These are phyloP conservation scores for Hippocampus zosterae DNA, from an alignment of 2,113 vertebrate genomes.

Conservation along the genomic window DNA sequence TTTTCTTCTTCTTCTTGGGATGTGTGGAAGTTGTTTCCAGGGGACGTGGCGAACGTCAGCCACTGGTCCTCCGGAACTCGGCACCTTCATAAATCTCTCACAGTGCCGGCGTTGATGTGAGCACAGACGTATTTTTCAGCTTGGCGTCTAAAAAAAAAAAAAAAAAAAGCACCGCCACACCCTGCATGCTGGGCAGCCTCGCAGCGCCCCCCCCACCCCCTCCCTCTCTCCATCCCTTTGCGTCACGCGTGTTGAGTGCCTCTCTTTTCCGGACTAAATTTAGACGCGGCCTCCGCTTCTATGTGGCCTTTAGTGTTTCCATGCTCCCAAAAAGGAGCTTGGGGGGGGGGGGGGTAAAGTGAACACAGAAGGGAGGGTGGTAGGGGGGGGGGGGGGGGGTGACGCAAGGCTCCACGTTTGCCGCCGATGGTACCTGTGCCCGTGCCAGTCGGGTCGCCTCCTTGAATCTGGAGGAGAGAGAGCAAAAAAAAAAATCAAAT, in stretches of 20 bases:
- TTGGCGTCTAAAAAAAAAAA: slow-evolving; percentile 14
- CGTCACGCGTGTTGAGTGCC: slow-evolving; percentile 9
- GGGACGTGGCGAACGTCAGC: slow-evolving; percentile 23
- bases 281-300: slow-evolving; percentile 43
- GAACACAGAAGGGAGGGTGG: slow-evolving; percentile 12
- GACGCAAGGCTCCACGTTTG: slow-evolving; percentile 32
- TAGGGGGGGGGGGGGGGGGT: slow-evolving; percentile 32
- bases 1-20: slow-evolving; percentile 3
- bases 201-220: slow-evolving; percentile 5
- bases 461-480: slow-evolving; percentile 81
- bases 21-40: slow-evolving; percentile 13
- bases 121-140: slow-evolving; percentile 32
- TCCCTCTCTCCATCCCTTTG: neutral
- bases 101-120: neutral
- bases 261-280: slow-evolving; percentile 29
- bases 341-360: slow-evolving; percentile 39
- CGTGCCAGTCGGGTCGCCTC: slow-evolving; percentile 93
- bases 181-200: slow-evolving; percentile 12
- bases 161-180: slow-evolving; percentile 13
- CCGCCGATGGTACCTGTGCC: slow-evolving; percentile 81
- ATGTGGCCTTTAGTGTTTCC: slow-evolving; percentile 24
- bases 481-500: no score
- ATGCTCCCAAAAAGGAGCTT: slow-evolving; percentile 35
- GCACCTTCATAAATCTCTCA: slow-evolving; percentile 48
- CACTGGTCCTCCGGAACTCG: slow-evolving; percentile 35